Percentiles rank a stretch among this genome's conserved stretches.
Evolutionary conservation across 2,797 vertebrate species (phyloP).

Genomic region (Liparis tanakae): DNA sequence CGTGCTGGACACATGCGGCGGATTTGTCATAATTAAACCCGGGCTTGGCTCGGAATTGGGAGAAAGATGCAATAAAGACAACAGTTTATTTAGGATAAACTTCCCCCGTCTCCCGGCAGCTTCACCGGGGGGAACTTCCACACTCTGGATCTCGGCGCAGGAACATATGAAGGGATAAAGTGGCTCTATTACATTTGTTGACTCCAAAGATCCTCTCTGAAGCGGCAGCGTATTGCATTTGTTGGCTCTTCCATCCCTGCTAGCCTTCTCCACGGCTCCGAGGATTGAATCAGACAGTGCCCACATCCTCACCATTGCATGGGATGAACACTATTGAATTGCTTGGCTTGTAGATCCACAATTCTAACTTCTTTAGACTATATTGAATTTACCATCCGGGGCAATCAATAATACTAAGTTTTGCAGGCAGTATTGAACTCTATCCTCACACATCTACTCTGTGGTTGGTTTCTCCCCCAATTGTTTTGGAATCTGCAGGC

Average conservation of each 20-base stretch:
- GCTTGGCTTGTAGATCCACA: slow-evolving; percentile 87
- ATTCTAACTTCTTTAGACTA: slow-evolving; percentile 88
- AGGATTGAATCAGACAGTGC: slow-evolving; percentile 87
- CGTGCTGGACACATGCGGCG: slow-evolving; percentile 74
- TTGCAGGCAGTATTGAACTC: slow-evolving; percentile 85
- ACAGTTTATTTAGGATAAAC: slow-evolving; percentile 84
- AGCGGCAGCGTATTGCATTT: slow-evolving; percentile 85
- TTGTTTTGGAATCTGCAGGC: slow-evolving; percentile 80
- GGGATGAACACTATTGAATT: slow-evolving; percentile 86
- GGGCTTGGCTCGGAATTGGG: slow-evolving; percentile 77
- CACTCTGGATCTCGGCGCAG: slow-evolving; percentile 81
- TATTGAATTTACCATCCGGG: slow-evolving; percentile 86
- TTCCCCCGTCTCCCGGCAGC: slow-evolving; percentile 66
- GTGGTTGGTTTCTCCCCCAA: slow-evolving; percentile 77
- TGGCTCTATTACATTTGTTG: slow-evolving; percentile 86
- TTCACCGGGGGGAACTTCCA: slow-evolving; percentile 71
- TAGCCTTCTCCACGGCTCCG: slow-evolving; percentile 75
- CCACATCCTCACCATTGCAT: slow-evolving; percentile 83
- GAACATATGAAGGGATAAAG: slow-evolving; percentile 86
- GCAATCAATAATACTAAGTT: slow-evolving; percentile 88
- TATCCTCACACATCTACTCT: slow-evolving; percentile 78
- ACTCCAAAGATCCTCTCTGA: slow-evolving; percentile 83
- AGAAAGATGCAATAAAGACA: slow-evolving; percentile 80
- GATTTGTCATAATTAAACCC: slow-evolving; percentile 86
- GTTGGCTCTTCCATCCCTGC: slow-evolving; percentile 81